Percentiles rank a stretch among this genome's conserved stretches.
These are phyloP conservation scores for Zapus hudsonius DNA, from an alignment of 2,113 vertebrate species.

Conservation along the genomic window DNA sequence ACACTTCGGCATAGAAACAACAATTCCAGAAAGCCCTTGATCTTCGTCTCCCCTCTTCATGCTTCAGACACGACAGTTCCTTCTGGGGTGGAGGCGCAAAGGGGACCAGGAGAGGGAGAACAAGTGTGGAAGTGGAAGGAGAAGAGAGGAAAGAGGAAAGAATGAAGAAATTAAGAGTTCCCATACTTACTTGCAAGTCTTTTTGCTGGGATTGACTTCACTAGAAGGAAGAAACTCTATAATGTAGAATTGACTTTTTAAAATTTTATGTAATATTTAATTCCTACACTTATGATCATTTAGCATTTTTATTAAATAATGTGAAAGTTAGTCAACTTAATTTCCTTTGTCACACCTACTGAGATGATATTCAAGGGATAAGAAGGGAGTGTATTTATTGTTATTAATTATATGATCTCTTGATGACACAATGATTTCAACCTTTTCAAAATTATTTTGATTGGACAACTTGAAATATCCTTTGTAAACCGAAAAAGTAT, in stretches of 20 bases:
- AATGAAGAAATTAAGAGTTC: constrained; percentile 26
- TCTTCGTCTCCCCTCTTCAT: constrained; percentile 34
- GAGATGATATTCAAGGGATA: constrained; percentile 3
- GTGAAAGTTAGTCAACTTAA: background rate
- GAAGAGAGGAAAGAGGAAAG: constrained; percentile 21
- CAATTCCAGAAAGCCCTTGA: constrained; percentile 59
- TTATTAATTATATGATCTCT: background rate
- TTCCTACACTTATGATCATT: background rate
- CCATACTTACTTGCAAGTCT: background rate
- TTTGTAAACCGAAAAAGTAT: background rate
- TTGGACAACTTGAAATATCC: background rate
- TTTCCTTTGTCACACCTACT: background rate
- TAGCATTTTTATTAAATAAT: background rate
- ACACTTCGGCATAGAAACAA: constrained; percentile 44
- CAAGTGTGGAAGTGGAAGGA: background rate
- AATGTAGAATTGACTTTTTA: background rate
- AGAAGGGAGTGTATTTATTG: background rate
- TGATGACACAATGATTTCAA: background rate
- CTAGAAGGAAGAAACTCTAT: background rate
- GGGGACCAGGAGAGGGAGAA: background rate
- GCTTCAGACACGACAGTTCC: constrained; percentile 59
- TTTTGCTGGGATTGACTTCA: background rate
- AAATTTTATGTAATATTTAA: background rate
- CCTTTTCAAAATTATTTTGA: background rate
- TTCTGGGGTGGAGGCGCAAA: constrained; percentile 47